phyloP scores from a whole-genome alignment of 1,140 invertebrate species.

The Anoplophora glabripennis region DNA sequence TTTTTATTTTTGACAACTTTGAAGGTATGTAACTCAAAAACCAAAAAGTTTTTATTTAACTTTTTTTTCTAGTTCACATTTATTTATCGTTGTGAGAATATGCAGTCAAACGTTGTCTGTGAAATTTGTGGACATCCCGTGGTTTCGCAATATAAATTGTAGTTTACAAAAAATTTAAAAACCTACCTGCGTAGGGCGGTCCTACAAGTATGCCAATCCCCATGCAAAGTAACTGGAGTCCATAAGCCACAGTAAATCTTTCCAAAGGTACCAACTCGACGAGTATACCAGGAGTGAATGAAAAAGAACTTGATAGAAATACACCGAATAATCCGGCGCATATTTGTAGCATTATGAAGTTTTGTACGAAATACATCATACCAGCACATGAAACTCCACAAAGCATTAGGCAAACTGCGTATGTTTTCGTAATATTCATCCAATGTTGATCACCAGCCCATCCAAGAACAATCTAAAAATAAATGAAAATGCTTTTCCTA shows the following conservation, averaged over 20 bases:
- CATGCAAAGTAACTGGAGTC: constrained; percentile 80
- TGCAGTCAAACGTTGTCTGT: too few relatives aligned
- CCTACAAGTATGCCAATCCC: constrained; percentile 65
- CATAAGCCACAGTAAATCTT: constrained; percentile 84
- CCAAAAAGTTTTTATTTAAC: too few relatives aligned
- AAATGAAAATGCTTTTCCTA: background rate
- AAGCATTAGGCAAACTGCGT: constrained; percentile 70
- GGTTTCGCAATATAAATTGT: too few relatives aligned
- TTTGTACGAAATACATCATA: constrained; percentile 67
- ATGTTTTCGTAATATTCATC: constrained; percentile 80
- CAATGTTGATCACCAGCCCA: constrained; percentile 86
- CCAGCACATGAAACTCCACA: constrained; percentile 70
- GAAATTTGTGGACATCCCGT: too few relatives aligned
- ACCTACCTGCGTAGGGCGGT: constrained; percentile 58
- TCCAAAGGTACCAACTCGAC: constrained; percentile 77
- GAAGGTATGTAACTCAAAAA: too few relatives aligned
- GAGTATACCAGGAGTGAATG: constrained; percentile 82
- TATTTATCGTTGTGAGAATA: too few relatives aligned
- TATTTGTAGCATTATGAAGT: constrained; percentile 58
- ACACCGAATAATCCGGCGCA: constrained; percentile 72
- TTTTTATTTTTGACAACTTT: too few relatives aligned
- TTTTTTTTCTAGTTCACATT: too few relatives aligned
- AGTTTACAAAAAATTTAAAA: background rate
- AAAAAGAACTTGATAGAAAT: constrained; percentile 82
- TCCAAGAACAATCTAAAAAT: constrained; percentile 73